Base-by-base conservation (phyloP, 2,888 invertebrate genomes). In the Cremastinae sp. region DNA sequence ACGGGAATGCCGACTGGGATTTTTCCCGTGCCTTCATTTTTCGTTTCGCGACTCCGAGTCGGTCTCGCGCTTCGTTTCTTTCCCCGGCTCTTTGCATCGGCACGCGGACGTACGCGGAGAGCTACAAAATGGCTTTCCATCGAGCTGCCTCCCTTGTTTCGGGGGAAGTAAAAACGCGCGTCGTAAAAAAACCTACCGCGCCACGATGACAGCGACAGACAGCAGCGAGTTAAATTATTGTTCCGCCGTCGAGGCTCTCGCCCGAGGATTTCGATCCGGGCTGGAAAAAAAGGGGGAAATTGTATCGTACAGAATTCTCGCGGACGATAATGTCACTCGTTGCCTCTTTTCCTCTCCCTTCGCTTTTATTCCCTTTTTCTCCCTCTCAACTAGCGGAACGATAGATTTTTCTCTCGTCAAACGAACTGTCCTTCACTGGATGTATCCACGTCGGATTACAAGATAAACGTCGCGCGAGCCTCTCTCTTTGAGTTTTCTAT, bases 201-300 rank as follows among this genome's bases (percentile, higher is more conserved):
- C 64, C 14, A 70, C 53, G 73, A 76, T 76, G 76, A 76, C 76
- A 73, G 59, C 36, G 73, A 51, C 53, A 62, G 64, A 28, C 22
- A 73, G 41, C 58, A 41, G 68, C 68, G 65, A 64, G 73, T 74
- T 53, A 79, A 78, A 79, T 79, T 79, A 79, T 79, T 78, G 78
- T 75, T 74, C 51, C 38, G 59, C 59, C 65, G 76, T 76, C 72
- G 51, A 51, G 18, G 53, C 7, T 47, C 45, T 64, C 56, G 28
- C 43, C 43, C 20, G 49, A 10, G 58, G 58, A 64, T 74, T 73
- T 56, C 53, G 62, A 28, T 65, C 7, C 18, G 43, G 34, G 56
- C 36, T 9, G 20, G 20, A 20, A 51, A 51, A 51, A 34, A 34
- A 18, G 58, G 51, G 53, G 51, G 58, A 58, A 18, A 45, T 22